These are phyloP conservation scores for Chelon labrosus DNA, from an alignment of 2,797 vertebrate species.

Conservation along the genomic window DNA sequence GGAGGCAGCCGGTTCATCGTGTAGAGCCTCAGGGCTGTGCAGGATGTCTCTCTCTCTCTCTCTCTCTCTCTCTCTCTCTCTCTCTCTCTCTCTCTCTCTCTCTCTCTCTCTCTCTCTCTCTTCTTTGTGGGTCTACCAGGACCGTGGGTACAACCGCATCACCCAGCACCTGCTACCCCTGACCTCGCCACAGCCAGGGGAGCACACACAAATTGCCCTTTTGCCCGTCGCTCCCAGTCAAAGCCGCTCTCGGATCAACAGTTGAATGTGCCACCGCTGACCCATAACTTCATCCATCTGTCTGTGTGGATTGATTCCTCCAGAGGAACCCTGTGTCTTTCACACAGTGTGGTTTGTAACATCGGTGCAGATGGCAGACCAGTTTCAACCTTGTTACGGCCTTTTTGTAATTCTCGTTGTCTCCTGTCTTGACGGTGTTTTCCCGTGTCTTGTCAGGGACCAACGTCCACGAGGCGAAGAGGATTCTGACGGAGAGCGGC, in stretches of 20 bases:
- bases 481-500: conserved; percentile 92
- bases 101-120: conserved; percentile 20
- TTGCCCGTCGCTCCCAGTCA: conserved; percentile 43
- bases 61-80: conserved; percentile 16
- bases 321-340: conserved; percentile 51
- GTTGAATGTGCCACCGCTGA: conserved; percentile 55
- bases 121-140: conserved; percentile 46
- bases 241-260: conserved; percentile 56
- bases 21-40: conserved; percentile 21
- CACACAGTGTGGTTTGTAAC: conserved; percentile 55
- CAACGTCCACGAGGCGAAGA: conserved; percentile 94
- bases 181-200: conserved; percentile 45
- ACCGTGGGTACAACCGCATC: conserved; percentile 49
- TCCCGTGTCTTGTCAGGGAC: conserved; percentile 86
- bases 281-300: conserved; percentile 71
- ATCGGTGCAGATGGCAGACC: conserved; percentile 46
- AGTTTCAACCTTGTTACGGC: conserved; percentile 47
- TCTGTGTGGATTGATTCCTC: conserved; percentile 54
- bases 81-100: conserved; percentile 18
- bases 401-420: conserved; percentile 4
- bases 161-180: conserved; percentile 76
- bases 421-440: conserved; percentile 8
- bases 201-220: conserved; percentile 48
- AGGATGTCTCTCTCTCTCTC: conserved; percentile 14
- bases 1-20: conserved; percentile 48